A percentile compares a stretch with the other conserved stretches of the same genome.
These are phyloP conservation scores for Cotesia glomerata DNA, from an alignment of 1,140 invertebrate genomes.

Conservation along the genomic window DNA sequence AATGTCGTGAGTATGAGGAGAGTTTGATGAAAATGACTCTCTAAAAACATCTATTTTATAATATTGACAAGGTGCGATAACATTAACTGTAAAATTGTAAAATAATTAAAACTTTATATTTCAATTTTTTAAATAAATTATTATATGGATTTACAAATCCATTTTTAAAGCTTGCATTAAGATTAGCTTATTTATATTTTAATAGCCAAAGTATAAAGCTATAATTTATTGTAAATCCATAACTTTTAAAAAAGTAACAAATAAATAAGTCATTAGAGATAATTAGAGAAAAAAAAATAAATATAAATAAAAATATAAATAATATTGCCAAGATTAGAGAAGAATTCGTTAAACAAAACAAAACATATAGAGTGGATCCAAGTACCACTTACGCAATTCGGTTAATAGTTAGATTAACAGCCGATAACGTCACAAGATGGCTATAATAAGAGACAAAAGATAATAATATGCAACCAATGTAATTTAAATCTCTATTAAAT, in stretches of 20 bases:
- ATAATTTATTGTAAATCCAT: constrained; percentile 48
- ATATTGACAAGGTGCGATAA: constrained; percentile 17
- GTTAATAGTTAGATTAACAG: constrained; percentile 87
- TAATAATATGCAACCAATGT: constrained; percentile 51
- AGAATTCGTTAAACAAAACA: constrained; percentile 32
- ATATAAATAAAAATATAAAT: background rate
- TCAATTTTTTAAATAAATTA: background rate
- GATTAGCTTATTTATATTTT: background rate
- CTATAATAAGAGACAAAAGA: constrained; percentile 69
- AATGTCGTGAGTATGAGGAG: constrained; percentile 16
- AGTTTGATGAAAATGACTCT: constrained; percentile 20
- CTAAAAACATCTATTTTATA: constrained; percentile 24
- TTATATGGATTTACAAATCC: constrained; percentile 49
- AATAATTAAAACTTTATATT: background rate
- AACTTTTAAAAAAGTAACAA: constrained; percentile 34
- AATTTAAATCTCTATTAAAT: constrained; percentile 42
- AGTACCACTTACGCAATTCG: constrained; percentile 84
- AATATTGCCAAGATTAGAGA: constrained; percentile 22
- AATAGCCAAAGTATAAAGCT: background rate
- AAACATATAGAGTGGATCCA: constrained; percentile 60
- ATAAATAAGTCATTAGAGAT: constrained; percentile 4
- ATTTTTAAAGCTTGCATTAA: background rate
- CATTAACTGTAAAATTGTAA: constrained; percentile 1
- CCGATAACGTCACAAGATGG: constrained; percentile 87
- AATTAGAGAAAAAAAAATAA: background rate